A percentile compares a stretch with the other conserved stretches of the same genome.
These are phyloP conservation scores for Tetramorium parvispinum DNA, from an alignment of 1,140 invertebrate genomes.

Conservation along the genomic window DNA sequence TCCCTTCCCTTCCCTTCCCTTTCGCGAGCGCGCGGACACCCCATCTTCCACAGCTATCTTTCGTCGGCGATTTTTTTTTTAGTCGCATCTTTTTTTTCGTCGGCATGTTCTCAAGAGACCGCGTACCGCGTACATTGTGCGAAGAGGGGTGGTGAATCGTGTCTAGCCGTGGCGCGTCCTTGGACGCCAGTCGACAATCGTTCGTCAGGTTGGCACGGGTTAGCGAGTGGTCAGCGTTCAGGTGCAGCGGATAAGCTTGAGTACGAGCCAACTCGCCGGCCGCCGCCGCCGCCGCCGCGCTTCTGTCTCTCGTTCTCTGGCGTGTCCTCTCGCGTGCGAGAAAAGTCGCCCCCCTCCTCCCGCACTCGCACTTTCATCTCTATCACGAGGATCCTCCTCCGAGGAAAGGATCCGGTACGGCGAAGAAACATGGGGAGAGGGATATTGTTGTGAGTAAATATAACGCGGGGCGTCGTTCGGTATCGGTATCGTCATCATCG, in stretches of 20 bases:
- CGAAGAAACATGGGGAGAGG: slow-evolving; percentile 77
- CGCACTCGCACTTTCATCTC: slow-evolving; percentile 24
- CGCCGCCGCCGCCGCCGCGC: slow-evolving; percentile 1
- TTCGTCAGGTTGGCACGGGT: background rate
- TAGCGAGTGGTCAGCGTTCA: slow-evolving; percentile 18
- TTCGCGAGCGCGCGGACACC: slow-evolving; percentile 39
- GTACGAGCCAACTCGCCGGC: background rate
- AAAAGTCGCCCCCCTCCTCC: slow-evolving; percentile 54
- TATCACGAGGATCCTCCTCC: slow-evolving; percentile 57
- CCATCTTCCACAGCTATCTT: slow-evolving; percentile 52
- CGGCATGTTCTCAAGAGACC: slow-evolving; percentile 4
- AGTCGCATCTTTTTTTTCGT: slow-evolving; percentile 60
- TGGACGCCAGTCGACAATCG: background rate
- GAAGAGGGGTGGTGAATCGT: background rate
- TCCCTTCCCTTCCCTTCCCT: slow-evolving; percentile 63
- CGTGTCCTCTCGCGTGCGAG: slow-evolving; percentile 16
- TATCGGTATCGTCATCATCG: background rate
- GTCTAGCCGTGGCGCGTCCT: slow-evolving; percentile 37
- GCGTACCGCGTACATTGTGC: background rate
- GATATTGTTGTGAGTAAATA: slow-evolving; percentile 80
- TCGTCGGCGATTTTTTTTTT: slow-evolving; percentile 58
- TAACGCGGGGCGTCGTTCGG: slow-evolving; percentile 46
- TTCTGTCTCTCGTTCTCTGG: slow-evolving; percentile 46
- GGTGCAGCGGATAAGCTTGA: background rate
- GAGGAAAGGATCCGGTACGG: slow-evolving; percentile 68